A percentile compares a stretch with the other conserved stretches of the same genome.
Conservation (phyloP, 2,888 invertebrate species). For the Mellilla xanthometata region DNA sequence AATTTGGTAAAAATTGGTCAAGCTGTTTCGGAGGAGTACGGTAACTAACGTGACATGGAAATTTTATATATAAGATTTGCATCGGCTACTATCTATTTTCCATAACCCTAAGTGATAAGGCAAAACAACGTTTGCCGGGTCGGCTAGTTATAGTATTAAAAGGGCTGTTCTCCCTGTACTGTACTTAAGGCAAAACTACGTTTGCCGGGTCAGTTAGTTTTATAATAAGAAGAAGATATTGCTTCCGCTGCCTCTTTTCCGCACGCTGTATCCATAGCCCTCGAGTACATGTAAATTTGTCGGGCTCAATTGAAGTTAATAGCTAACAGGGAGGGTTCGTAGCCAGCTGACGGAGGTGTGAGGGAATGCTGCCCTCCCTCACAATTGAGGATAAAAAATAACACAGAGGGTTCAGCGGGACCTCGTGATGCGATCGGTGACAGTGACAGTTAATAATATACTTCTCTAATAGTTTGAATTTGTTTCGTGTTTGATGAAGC, state of each 20-base stretch:
- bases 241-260: background rate
- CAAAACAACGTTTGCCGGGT: too few relatives aligned
- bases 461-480: constrained; percentile 9
- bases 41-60: too few relatives aligned
- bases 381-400: constrained; percentile 71
- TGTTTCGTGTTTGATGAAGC: background rate
- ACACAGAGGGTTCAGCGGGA: constrained; percentile 29
- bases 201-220: too few relatives aligned
- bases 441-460: constrained; percentile 28
- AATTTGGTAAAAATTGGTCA: too few relatives aligned
- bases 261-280: constrained; percentile 48
- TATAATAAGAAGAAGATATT: background rate
- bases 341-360: constrained; percentile 80
- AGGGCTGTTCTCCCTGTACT: too few relatives aligned
- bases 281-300: constrained; percentile 76
- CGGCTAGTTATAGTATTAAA: too few relatives aligned
- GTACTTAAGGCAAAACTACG: too few relatives aligned
- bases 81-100: too few relatives aligned
- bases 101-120: too few relatives aligned
- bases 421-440: constrained; percentile 36
- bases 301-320: constrained; percentile 82
- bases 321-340: constrained; percentile 70
- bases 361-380: constrained; percentile 76
- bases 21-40: too few relatives aligned
- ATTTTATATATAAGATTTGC: too few relatives aligned